Conservation (phyloP, 2,113 vertebrate species). For the Macquaria ambigua region DNA sequence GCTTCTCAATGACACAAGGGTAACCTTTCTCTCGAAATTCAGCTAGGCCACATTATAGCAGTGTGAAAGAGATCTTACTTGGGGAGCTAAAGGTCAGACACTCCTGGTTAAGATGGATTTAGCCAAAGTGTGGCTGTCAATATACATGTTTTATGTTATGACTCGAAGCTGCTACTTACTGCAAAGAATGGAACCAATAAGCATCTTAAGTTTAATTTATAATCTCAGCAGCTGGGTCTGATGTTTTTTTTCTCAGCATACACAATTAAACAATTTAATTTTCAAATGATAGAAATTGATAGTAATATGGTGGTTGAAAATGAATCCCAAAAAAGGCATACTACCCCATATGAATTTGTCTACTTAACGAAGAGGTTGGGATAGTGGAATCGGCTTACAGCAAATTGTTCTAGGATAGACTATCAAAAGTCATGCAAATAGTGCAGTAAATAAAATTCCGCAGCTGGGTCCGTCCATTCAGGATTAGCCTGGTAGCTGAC, state of each 20-base stretch:
- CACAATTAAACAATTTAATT: not conserved
- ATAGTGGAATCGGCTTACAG: not conserved
- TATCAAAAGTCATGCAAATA: slow-evolving; percentile 40
- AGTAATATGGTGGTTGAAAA: not conserved
- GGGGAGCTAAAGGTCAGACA: slow-evolving; percentile 53
- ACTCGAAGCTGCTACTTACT: not conserved
- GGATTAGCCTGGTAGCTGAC: slow-evolving; percentile 73
- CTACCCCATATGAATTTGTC: slow-evolving; percentile 4
- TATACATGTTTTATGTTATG: not conserved
- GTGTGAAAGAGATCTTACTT: slow-evolving; percentile 46
- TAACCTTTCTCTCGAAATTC: slow-evolving; percentile 73
- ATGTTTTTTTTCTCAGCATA: not conserved
- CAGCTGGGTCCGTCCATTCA: slow-evolving; percentile 32
- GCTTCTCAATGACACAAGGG: slow-evolving; percentile 71
- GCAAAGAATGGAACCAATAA: slow-evolving; percentile 10
- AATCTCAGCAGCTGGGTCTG: not conserved
- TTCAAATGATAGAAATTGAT: not conserved
- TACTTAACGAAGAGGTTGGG: not conserved
- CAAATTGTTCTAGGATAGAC: slow-evolving; percentile 22
- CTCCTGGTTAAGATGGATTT: slow-evolving; percentile 50
- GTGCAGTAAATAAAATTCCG: slow-evolving; percentile 31
- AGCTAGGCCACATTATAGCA: slow-evolving; percentile 30
- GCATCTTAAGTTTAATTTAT: slow-evolving; percentile 1
- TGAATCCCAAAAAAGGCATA: not conserved
- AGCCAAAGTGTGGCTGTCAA: slow-evolving; percentile 29